Base-by-base conservation (phyloP, 2,888 invertebrate species). In the Andrena praecox region DNA sequence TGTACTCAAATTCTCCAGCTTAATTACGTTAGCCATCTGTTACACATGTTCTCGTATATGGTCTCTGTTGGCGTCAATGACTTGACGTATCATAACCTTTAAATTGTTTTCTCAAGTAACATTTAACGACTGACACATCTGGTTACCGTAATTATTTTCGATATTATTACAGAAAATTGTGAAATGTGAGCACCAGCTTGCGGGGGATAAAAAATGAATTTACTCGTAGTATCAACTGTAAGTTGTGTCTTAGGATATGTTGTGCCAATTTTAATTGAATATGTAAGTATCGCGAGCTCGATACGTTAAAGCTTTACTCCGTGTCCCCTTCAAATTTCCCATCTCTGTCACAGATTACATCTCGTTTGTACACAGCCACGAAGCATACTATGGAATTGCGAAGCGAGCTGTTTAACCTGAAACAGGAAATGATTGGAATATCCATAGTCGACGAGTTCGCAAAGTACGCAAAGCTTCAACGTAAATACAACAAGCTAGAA, bases 391-490 rank as follows among this genome's bases (percentile, higher is more conserved):
- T 76, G 35, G 76, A 73, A 27, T 8, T 93, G n/a, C 87, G 89
- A n/a, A 80, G 76, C 6, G 90, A 92, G 54, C 73, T 93, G 35
- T 81, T 79, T 27, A 78, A 76, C 50, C 77, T 94, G 16, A 93
- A 92, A 84, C 87, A 87, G 48, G 91, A 94, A 88, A 93, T 94
- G 91, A 79, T 85, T 29, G 85, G 84, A 24, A 90, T 94, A 75
- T 93, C 93, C 10, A 93, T 94, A 87, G 91, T 93, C 0, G 93
- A 94, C 87, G 94, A 94, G 83, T 94, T 94, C 90, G 90, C 94
- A 10, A 94, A 91, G 75, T 93, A 93, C 84, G 93, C 94, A 6
- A 94, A 92, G 86, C 89, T 94, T 20, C 93, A 94, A 83, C 87
- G 94, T 74, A 93, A 89, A 81, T 92, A 91, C 70, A 93, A 89